Conservation (phyloP, 2,888 invertebrate genomes). For the Tholera decimalis region DNA sequence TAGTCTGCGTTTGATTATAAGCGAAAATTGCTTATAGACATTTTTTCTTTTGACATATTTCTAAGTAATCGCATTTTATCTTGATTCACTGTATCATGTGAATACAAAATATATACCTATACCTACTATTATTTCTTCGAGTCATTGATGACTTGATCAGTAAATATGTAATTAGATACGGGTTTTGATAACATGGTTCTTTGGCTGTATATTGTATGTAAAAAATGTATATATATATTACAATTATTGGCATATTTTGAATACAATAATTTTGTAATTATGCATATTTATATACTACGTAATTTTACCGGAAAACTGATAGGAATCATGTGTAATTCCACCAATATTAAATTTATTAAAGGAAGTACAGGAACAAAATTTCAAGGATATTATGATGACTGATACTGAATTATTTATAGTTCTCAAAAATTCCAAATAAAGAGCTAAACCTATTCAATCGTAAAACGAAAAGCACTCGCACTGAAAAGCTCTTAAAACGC, state of each 20-base stretch:
- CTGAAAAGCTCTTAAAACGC: conserved; percentile 58
- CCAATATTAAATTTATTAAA: neutral
- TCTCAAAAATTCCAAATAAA: neutral
- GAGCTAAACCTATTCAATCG: conserved; percentile 4
- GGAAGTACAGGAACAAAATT: neutral
- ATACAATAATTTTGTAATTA: neutral
- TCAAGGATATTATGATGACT: neutral
- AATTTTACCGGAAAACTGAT: conserved; percentile 1
- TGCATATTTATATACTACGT: conserved; percentile 1
- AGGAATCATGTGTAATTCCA: neutral
- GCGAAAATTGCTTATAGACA: too few relatives aligned
- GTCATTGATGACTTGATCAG: conserved; percentile 25
- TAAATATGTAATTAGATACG: conserved; percentile 35
- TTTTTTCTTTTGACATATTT: too few relatives aligned
- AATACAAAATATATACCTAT: conserved; percentile 7
- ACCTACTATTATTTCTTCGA: conserved; percentile 4
- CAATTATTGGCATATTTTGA: neutral
- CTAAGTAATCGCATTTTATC: too few relatives aligned
- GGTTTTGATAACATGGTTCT: neutral
- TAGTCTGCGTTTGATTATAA: too few relatives aligned
- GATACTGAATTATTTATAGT: neutral
- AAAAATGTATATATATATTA: neutral
- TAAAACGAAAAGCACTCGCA: conserved; percentile 32
- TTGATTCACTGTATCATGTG: neutral
- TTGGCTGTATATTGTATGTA: too few relatives aligned